Conservation (phyloP, 2,888 invertebrate species). For the Pristionchus arcanus region DNA sequence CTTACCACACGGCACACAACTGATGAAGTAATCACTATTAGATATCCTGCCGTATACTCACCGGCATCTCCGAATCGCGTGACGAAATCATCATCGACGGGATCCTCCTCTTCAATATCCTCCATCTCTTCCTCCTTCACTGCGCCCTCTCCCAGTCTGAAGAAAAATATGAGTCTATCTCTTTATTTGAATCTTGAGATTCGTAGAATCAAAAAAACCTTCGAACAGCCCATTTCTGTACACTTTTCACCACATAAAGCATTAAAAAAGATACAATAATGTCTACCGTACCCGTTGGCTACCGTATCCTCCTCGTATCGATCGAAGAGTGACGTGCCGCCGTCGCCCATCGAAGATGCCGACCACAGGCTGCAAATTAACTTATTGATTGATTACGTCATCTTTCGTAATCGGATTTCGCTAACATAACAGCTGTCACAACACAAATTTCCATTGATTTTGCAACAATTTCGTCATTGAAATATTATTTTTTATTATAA, state of each 20-base stretch:
- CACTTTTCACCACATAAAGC: neutral
- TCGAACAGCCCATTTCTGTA: no score
- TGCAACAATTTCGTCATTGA: neutral
- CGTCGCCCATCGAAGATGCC: neutral
- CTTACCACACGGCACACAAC: no score
- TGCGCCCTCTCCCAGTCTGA: neutral
- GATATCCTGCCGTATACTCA: neutral
- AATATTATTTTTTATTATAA: neutral
- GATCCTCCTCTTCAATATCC: slow-evolving; percentile 9
- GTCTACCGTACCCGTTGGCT: neutral
- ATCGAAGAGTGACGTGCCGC: neutral
- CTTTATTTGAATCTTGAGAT: neutral
- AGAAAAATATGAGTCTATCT: neutral
- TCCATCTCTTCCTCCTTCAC: slow-evolving; percentile 18
- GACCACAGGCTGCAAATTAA: neutral
- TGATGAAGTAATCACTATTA: no score
- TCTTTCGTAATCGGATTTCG: neutral
- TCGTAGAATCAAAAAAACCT: neutral
- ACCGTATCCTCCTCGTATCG: neutral
- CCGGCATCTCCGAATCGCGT: neutral
- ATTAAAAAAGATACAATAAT: neutral
- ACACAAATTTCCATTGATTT: neutral
- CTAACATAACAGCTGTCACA: neutral
- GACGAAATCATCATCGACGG: neutral
- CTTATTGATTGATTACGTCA: neutral